Base-by-base conservation (phyloP, 1,140 invertebrate species). In the Drosophila azteca region DNA sequence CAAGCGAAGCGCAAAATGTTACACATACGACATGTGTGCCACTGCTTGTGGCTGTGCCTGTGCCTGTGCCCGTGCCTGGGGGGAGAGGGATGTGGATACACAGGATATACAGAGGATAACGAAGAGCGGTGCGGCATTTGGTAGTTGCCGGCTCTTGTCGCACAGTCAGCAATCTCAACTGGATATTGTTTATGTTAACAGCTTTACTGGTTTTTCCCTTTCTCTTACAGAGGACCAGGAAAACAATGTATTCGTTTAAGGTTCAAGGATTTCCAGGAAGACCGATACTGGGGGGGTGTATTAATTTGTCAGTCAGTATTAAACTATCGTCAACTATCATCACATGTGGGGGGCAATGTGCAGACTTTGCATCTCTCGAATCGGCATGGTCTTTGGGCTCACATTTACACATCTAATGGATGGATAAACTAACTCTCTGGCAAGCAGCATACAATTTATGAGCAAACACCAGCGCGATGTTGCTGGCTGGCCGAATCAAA, bases 1-100 rank as follows among this genome's bases (percentile, higher is more conserved):
- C 67, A 49, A 79, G 46, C 44, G 24, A 48, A 53, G 61, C 53
- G 46, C 49, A 68, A 76, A 75, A 76, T 76, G 66, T 83, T 83
- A 71, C 79, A 69, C 79, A 82, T 78, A 82, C 79, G 74, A 65
- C 79, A 63, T 73, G 79, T 82, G 79, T 41, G 60, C 68, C 67
- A 39, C 43, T 17, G 31, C n/a, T 8, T 3, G 31, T 39, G 29
- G 8, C 29, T 35, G 51, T 9, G 15, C 35, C 31, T 31, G 49
- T 17, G 31, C n/a, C 15, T 3, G 31, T 39, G 29, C n/a, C 29
- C 20, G 51, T 9, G 15, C 35, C 31, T 31, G 50, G 50, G 26
- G 29, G 50, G 50, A 29, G 29, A 20, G 29, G 29, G 29, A 8
- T 6, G 7, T 31, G 29, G 29, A 8, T 8, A 31, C 6, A 31